phyloP scores from a whole-genome alignment of 2,888 invertebrate genomes.

The Yponomeuta evonymella region DNA sequence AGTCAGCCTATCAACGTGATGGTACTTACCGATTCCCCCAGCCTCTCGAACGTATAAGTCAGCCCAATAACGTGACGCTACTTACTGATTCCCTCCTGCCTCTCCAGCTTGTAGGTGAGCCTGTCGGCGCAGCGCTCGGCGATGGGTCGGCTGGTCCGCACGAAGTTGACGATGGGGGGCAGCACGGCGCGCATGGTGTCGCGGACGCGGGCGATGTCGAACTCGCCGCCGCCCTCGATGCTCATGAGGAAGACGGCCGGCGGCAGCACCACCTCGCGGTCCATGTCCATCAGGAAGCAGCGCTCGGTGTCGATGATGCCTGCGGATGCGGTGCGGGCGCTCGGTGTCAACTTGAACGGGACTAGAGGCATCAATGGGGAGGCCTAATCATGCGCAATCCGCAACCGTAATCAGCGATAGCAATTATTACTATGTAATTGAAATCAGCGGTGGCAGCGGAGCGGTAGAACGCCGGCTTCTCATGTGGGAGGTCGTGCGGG shows the following conservation, averaged over 20 bases:
- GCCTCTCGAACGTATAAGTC: conserved; percentile 58
- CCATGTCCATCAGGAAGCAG: conserved; percentile 94
- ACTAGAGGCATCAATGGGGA: too few species aligned
- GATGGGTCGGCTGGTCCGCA: conserved; percentile 32
- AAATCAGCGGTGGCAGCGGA: too few species aligned
- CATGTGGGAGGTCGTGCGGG: too few species aligned
- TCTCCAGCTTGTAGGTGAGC: conserved; percentile 84
- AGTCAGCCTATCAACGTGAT: too few species aligned
- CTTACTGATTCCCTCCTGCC: conserved; percentile 79
- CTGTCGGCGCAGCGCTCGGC: conserved; percentile 79
- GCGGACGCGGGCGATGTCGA: conserved; percentile 86
- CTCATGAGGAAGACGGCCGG: conserved; percentile 73
- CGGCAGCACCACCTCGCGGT: conserved; percentile 84
- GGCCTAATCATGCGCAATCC: too few species aligned
- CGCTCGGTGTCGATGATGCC: conserved; percentile 88
- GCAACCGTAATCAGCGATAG: too few species aligned
- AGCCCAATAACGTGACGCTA: conserved; percentile 16
- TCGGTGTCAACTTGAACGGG: background rate
- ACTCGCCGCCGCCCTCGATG: conserved; percentile 86
- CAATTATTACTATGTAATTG: too few species aligned
- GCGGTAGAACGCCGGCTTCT: too few species aligned
- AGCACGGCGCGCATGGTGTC: conserved; percentile 84
- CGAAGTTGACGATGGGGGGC: conserved; percentile 80
- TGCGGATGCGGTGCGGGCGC: conserved; percentile 34
- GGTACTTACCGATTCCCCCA: too few species aligned